Base-by-base conservation (phyloP, 2,888 invertebrate genomes). In the Ectemnius lituratus region DNA sequence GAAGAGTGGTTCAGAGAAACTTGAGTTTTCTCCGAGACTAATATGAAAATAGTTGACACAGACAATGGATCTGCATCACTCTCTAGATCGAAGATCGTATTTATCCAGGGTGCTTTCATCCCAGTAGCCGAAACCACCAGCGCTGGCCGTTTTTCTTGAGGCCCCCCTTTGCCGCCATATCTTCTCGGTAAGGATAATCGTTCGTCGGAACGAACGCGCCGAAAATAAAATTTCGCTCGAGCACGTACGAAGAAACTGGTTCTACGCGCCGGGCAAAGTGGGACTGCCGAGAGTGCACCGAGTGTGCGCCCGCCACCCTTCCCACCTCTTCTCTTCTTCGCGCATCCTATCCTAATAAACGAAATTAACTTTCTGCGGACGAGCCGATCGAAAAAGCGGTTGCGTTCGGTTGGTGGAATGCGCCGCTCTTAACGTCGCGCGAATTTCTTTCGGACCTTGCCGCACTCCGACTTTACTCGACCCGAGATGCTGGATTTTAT, bases 101-200 rank as follows among this genome's bases (percentile, higher is more conserved):
- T 37, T 37, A 37, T 11, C 37, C 37, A 1, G 37, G 8, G 11
- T 52, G 52, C 28, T 28, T 16, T 11, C 2, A 11, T 45, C 18
- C 13, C 16, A 37, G 13, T 8, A 23, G 20, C 27, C 56, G 67
- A 70, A 67, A 63, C 66, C 45, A 8, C 20, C 37, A 49, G 14
- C 18, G 28, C 6, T 57, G 56, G 13, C 5, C 8, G 74, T 79
- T 81, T 81, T 81, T 81, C 79, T 75, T 37, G 1, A 49, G 59
- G 72, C 57, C 67, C 67, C 71, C 71, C 73, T 81, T 23, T 78
- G 73, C 80, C 77, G 75, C 79, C 77, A 80, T 83, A 78, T 80
- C 79, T 86, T 85, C 83, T 83, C 65, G 69, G 80, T 86, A 86
- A 84, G 79, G 80, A 84, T 82, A 83, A 83, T 83, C 80, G 81